phyloP scores from a whole-genome alignment of 2,888 invertebrate species.

The Dicycla oo region DNA sequence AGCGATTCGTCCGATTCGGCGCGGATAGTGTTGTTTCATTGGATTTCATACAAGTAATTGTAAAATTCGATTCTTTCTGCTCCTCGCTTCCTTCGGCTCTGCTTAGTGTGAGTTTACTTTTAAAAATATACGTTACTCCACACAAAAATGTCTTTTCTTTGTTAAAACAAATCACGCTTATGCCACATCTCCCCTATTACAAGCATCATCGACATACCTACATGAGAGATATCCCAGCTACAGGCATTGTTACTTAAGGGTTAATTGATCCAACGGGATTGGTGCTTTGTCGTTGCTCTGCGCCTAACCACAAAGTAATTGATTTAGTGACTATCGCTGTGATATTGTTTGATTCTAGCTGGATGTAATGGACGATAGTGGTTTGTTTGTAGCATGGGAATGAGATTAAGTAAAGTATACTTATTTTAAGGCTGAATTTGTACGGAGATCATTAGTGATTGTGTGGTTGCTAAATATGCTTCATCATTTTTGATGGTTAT shows the following conservation, averaged over 20 bases:
- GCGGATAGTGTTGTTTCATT: too few species aligned
- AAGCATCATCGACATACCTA: conserved; percentile 9
- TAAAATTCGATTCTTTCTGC: too few species aligned
- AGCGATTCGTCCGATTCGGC: too few species aligned
- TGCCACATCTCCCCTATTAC: background rate
- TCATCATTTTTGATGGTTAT: too few species aligned
- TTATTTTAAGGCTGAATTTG: background rate
- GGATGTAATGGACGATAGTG: conserved; percentile 3
- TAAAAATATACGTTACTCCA: too few species aligned
- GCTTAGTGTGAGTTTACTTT: too few species aligned
- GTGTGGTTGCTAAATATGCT: background rate
- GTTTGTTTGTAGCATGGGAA: conserved; percentile 7
- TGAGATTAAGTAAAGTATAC: background rate
- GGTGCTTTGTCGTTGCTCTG: conserved; percentile 55
- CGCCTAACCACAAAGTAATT: conserved; percentile 49
- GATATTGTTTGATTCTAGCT: conserved; percentile 39
- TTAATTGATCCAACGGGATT: conserved; percentile 72
- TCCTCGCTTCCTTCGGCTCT: too few species aligned
- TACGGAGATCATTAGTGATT: background rate
- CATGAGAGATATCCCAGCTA: conserved; percentile 25
- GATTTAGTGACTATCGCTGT: conserved; percentile 50
- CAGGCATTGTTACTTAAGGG: conserved; percentile 69
- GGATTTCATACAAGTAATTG: too few species aligned
- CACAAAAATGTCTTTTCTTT: background rate
- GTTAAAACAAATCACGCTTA: background rate